Base-by-base conservation (phyloP, 1,140 invertebrate species). In the Spodoptera litura region DNA sequence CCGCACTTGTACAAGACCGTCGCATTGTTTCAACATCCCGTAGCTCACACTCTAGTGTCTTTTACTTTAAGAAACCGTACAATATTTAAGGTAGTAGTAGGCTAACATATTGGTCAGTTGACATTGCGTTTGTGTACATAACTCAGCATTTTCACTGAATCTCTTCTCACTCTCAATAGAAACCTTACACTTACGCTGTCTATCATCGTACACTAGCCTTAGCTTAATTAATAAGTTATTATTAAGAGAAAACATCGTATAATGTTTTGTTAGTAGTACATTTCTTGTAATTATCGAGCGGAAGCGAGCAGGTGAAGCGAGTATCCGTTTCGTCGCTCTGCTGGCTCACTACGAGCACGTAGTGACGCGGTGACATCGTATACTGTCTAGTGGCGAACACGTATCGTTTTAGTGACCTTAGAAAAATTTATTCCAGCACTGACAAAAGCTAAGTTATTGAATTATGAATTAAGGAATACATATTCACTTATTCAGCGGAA, bases 241-340 rank as follows among this genome's bases (percentile, higher is more conserved):
- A 72, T 55, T 55, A 56, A 81, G 81, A 83, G 84, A 85, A 87
- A 88, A 82, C 56, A 82, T 84, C 81, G 78, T 70, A 70, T 51
- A 64, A 62, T 66, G 59, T 68, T 66, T 68, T 53, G 52, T 77
- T 68, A 77, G 61, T 77, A 44, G 62, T 77, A 76, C 83, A 81
- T 90, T 87, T 89, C 89, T 92, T 89, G 88, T 82, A 93, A 90
- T 92, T 93, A 92, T 86, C 78, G 79, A 88, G 77, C 90, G 91
- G 92, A 92, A 89, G 87, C 86, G 85, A 88, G 83, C 86, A 89
- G 86, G 87, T 87, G 87, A 89, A 93, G 86, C 89, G 91, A 89
- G 90, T 86, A 90, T 91, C 92, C 92, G 90, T 84, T 83, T 74
- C 61, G 78, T 84, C 82, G 78, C 70, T 79, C 79, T 75, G 74